Evolutionary conservation across 2,888 invertebrate genomes (phyloP).

Genomic region (Sinhomidia bicolor): DNA sequence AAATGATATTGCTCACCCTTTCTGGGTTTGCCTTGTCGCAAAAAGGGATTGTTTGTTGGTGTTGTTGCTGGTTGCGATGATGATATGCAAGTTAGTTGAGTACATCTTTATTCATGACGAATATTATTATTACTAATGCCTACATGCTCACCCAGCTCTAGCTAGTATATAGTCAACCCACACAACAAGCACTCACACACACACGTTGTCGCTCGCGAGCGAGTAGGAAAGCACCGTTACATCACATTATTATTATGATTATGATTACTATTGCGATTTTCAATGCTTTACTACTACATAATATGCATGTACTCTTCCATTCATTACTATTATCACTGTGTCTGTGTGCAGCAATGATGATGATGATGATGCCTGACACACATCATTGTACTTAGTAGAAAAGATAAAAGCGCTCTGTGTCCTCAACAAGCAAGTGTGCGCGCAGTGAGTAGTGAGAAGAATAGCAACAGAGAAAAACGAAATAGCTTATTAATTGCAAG

Average conservation of each 20-base stretch:
- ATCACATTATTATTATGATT: constrained; percentile 44
- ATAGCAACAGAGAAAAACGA: no score
- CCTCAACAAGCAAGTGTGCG: no score
- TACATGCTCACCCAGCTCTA: not conserved
- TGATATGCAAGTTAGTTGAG: constrained; percentile 15
- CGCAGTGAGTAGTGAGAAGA: not conserved
- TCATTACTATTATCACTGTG: not conserved
- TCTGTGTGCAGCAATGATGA: not conserved
- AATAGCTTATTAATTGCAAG: constrained; percentile 53
- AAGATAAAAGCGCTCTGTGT: no score
- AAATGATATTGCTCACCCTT: not conserved
- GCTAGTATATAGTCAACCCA: not conserved
- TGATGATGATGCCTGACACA: constrained; percentile 11
- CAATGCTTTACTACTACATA: not conserved
- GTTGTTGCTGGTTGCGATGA: not conserved
- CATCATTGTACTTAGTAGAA: constrained; percentile 17
- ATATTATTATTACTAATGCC: no score
- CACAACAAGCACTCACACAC: no score
- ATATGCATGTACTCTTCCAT: not conserved
- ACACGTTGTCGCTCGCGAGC: constrained; percentile 33
- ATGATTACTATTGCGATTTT: constrained; percentile 17
- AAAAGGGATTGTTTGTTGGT: not conserved
- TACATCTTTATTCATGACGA: not conserved
- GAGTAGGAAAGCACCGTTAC: constrained; percentile 70
- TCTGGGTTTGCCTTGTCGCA: no score